phyloP scores from a whole-genome alignment of 2,797 vertebrate species.

The Chaetophractus vellerosus region DNA sequence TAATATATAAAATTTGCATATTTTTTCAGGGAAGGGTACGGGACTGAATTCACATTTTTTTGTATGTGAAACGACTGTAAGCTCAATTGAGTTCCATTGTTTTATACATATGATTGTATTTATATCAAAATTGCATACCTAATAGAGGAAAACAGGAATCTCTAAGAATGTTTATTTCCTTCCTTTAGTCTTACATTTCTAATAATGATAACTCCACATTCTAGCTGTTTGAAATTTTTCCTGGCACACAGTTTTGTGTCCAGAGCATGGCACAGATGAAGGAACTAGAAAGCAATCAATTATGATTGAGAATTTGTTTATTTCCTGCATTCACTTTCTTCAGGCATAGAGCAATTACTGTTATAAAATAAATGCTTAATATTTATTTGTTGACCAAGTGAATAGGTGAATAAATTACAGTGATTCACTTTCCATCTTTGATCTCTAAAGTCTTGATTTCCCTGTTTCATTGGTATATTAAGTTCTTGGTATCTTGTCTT shows the following conservation, averaged over 20 bases:
- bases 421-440: background rate
- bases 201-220: background rate
- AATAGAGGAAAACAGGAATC: background rate
- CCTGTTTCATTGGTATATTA: background rate
- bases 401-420: background rate
- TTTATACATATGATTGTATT: background rate
- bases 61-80: background rate
- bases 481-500: background rate
- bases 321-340: background rate
- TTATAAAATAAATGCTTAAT: background rate
- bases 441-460: background rate
- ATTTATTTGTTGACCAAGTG: background rate
- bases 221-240: background rate
- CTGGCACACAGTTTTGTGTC: background rate
- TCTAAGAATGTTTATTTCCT: constrained; percentile 15
- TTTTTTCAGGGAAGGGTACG: background rate
- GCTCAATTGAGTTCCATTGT: background rate
- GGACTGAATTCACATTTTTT: background rate
- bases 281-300: background rate
- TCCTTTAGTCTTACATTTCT: background rate
- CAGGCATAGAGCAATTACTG: background rate
- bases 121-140: background rate
- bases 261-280: background rate
- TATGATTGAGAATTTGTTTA: background rate
- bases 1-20: background rate